Percentiles rank a stretch among this genome's conserved stretches.
These are phyloP conservation scores for Uria lomvia DNA, from an alignment of 2,113 vertebrate genomes.

Conservation along the genomic window DNA sequence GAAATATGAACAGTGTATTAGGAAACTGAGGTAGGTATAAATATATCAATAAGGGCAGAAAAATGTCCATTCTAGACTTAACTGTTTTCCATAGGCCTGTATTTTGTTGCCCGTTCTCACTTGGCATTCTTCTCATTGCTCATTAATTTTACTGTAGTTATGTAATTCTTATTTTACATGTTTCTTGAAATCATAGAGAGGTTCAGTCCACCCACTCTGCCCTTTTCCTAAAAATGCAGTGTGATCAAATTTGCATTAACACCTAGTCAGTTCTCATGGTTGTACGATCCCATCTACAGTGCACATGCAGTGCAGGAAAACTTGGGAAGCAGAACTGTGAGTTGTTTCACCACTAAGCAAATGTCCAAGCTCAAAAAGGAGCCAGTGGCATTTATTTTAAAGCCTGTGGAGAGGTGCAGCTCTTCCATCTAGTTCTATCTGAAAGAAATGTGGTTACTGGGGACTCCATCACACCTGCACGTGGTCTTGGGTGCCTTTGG, in stretches of 20 bases:
- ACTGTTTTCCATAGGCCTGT: background rate
- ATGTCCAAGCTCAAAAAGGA: background rate
- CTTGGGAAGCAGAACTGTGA: background rate
- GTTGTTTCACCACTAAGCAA: background rate
- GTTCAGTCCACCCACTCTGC: background rate
- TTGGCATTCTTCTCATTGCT: background rate
- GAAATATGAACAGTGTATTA: background rate
- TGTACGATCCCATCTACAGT: background rate
- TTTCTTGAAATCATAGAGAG: background rate
- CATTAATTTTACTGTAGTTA: background rate
- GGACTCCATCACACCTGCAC: fast-evolving
- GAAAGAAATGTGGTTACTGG: background rate
- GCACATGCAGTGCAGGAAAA: background rate
- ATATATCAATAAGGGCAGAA: background rate
- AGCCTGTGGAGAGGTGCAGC: background rate
- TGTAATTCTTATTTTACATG: background rate
- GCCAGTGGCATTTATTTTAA: background rate
- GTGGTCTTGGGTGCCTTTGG: background rate
- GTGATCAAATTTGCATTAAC: background rate
- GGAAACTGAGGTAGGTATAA: background rate
- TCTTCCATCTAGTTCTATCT: background rate
- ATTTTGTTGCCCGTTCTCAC: background rate
- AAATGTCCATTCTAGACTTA: background rate
- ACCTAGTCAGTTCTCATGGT: background rate
- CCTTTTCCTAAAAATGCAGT: background rate